Evolutionary conservation across 2,113 vertebrate species (phyloP), one percentile per base, ranked within the genome.

Genomic region (Climacteris rufus): DNA sequence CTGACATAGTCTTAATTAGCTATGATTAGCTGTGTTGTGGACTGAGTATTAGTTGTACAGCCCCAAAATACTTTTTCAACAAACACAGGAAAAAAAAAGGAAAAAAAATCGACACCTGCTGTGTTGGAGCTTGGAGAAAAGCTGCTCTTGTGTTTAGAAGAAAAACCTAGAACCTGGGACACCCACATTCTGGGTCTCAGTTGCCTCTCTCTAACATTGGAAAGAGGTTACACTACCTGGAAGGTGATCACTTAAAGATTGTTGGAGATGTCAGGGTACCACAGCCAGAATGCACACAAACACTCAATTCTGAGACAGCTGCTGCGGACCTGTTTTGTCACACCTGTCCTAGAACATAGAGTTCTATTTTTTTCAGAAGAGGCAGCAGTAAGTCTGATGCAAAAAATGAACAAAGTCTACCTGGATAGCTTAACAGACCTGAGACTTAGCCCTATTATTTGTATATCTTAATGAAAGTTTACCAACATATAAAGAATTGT

Each of bases 1-100:
- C 28, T 87, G 93, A 61, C 39, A 54, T 11, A 74, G 37, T 76
- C 45, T 76, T 95, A 91, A 90, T 95, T 89, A 79, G 61, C 68
- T 86, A 8, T 8, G 1, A 85, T 89, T 87, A 71, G 61, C 61
- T 83, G 3, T 59, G 22, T 64, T 66, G 15, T 16, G 12, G 27
- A 59, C 63, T 80, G 39, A 13, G 7, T 68, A 28, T 64, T 79
- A 68, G 9, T 81, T 84, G 17, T 70, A 44, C 27, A 64, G 12
- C 11, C 28, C 20, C 49, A 54, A 89, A 86, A 72, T 87, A 72
- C 40, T 75, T 87, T 59, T 82, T 90, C 30, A 92, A 77, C 25
- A 80, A 89, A 75, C 22, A 35, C 14, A 28, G 35, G 22, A 33
- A 28, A 17, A 70, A 70, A 50, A 77, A 24, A 16, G 33, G 70